Conservation (phyloP, 2,888 invertebrate genomes). For the Parapristionchus giblindavisi region DNA sequence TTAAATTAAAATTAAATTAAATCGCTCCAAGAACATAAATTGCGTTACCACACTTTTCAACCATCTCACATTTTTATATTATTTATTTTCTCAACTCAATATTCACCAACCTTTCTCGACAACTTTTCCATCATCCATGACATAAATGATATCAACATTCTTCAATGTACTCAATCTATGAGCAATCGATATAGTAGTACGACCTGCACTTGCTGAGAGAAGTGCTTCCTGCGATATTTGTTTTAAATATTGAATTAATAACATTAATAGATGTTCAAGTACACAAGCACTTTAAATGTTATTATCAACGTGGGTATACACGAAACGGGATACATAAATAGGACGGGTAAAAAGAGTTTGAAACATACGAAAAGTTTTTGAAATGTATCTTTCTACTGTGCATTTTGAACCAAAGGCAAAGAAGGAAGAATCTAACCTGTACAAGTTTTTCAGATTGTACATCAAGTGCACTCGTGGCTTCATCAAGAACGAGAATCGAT, state of each 20-base stretch:
- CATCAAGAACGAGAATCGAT: conserved; percentile 16
- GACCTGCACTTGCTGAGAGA: conserved; percentile 48
- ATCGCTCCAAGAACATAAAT: neutral
- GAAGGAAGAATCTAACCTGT: neutral
- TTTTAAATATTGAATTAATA: too few relatives aligned
- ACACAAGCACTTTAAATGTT: too few relatives aligned
- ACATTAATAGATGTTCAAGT: too few relatives aligned
- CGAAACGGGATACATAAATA: neutral
- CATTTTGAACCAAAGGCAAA: neutral
- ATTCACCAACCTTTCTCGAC: conserved; percentile 42
- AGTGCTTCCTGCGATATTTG: conserved; percentile 47
- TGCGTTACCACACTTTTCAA: too few relatives aligned
- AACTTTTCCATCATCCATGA: conserved; percentile 44
- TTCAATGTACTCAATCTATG: conserved; percentile 59
- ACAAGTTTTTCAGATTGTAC: conserved; percentile 15
- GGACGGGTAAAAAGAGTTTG: neutral
- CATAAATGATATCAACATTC: conserved; percentile 50
- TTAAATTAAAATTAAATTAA: too few relatives aligned
- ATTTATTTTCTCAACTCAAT: too few relatives aligned
- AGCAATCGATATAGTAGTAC: conserved; percentile 57
- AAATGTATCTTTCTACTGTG: neutral
- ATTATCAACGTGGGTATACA: too few relatives aligned
- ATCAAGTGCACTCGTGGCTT: conserved; percentile 21
- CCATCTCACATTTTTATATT: too few relatives aligned
- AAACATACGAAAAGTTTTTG: neutral